phyloP scores from a whole-genome alignment of 2,113 vertebrate genomes.

The Pituophis catenifer region DNA sequence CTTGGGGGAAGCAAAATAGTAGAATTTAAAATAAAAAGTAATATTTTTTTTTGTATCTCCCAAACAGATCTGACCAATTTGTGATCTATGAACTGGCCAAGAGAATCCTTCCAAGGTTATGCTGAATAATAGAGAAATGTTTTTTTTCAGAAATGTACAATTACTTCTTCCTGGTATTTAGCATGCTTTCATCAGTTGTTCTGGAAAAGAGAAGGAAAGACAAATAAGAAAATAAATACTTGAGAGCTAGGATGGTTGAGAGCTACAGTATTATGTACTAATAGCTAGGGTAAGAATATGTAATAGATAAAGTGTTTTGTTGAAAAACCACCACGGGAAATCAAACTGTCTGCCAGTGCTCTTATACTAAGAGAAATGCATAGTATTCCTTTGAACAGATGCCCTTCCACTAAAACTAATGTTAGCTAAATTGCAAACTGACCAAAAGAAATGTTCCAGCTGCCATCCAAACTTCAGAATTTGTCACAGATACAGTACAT shows the following conservation, averaged over 20 bases:
- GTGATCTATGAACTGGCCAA: not conserved
- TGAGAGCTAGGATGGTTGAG: not conserved
- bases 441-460: constrained; percentile 27
- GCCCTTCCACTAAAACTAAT: not conserved
- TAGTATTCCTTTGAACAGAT: not conserved
- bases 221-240: not conserved
- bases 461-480: constrained; percentile 38
- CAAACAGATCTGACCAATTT: not conserved
- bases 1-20: not conserved
- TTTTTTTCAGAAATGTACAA: not conserved
- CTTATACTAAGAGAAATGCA: constrained; percentile 9
- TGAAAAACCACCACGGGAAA: constrained; percentile 17
- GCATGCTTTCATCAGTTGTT: not conserved
- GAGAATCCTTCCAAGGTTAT: not conserved
- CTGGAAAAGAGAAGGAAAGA: not conserved
- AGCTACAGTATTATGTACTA: not conserved
- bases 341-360: not conserved
- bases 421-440: constrained; percentile 30
- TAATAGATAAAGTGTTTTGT: not conserved
- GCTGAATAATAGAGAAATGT: not conserved
- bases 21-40: not conserved
- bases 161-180: not conserved
- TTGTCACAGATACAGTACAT: constrained; percentile 47
- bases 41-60: not conserved
- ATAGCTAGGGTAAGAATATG: not conserved